phyloP scores from a whole-genome alignment of 2,888 invertebrate species.

The Bugulina stolonifera region DNA sequence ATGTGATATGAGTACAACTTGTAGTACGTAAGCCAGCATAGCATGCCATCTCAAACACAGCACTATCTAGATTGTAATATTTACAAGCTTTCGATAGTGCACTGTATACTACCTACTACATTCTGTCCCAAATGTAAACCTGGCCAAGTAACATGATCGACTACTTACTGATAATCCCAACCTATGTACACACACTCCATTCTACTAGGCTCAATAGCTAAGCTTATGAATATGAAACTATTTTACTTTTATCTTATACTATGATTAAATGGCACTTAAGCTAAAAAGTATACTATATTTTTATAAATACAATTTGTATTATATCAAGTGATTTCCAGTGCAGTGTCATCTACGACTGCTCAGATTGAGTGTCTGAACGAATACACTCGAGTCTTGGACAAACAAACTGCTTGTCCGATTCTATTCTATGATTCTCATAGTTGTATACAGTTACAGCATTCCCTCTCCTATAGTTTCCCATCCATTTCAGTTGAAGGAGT shows the following conservation, averaged over 20 bases:
- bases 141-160: not conserved
- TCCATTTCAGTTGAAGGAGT: not conserved
- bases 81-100: too few species aligned
- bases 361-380: not conserved
- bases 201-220: not conserved
- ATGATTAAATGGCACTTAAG: not conserved
- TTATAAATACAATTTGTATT: conserved; percentile 1
- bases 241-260: conserved; percentile 1
- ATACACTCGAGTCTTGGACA: not conserved
- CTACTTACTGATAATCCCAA: not conserved
- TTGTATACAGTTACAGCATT: not conserved
- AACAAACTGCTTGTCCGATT: not conserved
- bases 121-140: too few species aligned
- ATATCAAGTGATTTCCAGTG: conserved; percentile 13
- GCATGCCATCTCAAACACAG: too few species aligned
- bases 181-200: conserved; percentile 8
- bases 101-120: too few species aligned
- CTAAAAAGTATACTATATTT: not conserved
- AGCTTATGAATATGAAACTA: conserved; percentile 2
- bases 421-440: not conserved
- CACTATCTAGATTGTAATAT: too few species aligned
- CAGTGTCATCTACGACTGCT: not conserved
- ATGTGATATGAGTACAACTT: too few species aligned
- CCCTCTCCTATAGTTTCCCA: not conserved
- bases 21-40: too few species aligned